Evolutionary conservation across 2,888 invertebrate species (phyloP).

Genomic region (Notodonta ziczac): DNA sequence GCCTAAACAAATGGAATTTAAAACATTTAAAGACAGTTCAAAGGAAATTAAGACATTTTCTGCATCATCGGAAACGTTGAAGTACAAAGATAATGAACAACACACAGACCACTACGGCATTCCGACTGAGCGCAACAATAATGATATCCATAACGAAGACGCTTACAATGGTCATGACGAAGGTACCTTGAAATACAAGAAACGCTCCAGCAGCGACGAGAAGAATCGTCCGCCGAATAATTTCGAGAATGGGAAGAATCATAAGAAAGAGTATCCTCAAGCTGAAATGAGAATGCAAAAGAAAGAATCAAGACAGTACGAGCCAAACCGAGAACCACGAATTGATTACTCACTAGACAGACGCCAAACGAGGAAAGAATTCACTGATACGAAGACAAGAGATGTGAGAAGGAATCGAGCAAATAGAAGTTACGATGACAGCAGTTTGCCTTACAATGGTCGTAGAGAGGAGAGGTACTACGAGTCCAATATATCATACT

Average conservation of each 20-base stretch:
- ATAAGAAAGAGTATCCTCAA: conserved; percentile 73
- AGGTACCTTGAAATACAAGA: conserved; percentile 79
- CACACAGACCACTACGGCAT: conserved; percentile 75
- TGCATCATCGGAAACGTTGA: conserved; percentile 79
- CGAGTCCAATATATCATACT: conserved; percentile 78
- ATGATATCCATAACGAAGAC: conserved; percentile 66
- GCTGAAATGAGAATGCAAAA: conserved; percentile 68
- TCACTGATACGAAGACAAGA: conserved; percentile 62
- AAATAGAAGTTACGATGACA: conserved; percentile 78
- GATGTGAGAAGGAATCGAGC: conserved; percentile 62
- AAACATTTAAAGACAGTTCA: conserved; percentile 80
- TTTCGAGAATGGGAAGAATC: conserved; percentile 63
- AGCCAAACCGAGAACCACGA: conserved; percentile 65
- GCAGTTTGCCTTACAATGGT: conserved; percentile 72
- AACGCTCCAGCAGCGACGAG: conserved; percentile 73
- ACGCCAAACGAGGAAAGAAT: conserved; percentile 70
- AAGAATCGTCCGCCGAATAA: conserved; percentile 62
- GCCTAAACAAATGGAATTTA: conserved; percentile 78
- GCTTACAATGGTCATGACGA: conserved; percentile 74
- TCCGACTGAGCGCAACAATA: conserved; percentile 71
- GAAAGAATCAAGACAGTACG: conserved; percentile 62
- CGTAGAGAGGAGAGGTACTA: conserved; percentile 75
- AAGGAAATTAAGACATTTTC: conserved; percentile 81
- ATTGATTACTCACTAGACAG: conserved; percentile 79
- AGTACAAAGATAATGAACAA: conserved; percentile 77